A percentile compares a stretch with the other conserved stretches of the same genome.
Conservation (phyloP, 2,113 vertebrate species). For the Corythoichthys haematopterus region DNA sequence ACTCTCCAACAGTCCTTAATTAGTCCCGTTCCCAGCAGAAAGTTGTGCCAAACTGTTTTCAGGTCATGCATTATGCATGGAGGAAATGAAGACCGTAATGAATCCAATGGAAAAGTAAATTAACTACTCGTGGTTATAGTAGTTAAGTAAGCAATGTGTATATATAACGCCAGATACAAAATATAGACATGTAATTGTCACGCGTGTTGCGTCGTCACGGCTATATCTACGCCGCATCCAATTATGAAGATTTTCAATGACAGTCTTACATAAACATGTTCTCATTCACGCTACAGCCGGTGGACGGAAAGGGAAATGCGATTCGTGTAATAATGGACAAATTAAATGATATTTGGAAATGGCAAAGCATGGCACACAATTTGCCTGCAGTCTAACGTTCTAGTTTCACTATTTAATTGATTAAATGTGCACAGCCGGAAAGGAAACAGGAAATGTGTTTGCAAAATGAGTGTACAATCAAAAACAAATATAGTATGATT, state of each 20-base stretch:
- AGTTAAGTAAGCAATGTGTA: too few species aligned
- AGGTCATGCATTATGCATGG: background rate
- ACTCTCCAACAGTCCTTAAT: background rate
- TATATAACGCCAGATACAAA: background rate
- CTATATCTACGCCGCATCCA: background rate
- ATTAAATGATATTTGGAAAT: constrained; percentile 24
- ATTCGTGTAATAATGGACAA: constrained; percentile 18
- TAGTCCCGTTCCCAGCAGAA: background rate
- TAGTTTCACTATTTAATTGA: constrained; percentile 24
- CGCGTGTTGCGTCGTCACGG: background rate
- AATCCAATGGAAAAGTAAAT: background rate
- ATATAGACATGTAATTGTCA: background rate
- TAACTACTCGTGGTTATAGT: background rate
- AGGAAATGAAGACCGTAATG: background rate
- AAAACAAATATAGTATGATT: background rate
- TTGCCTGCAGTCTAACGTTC: constrained; percentile 1
- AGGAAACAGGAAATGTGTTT: constrained; percentile 15
- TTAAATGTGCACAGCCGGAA: constrained; percentile 6
- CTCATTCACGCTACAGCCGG: constrained; percentile 17
- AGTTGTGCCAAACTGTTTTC: background rate
- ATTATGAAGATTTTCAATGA: constrained; percentile 8
- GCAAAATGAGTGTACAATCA: background rate
- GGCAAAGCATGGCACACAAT: constrained; percentile 12
- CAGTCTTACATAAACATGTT: constrained; percentile 9
- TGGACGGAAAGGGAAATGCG: constrained; percentile 5